These are phyloP conservation scores for Mormyrus hasselquistii DNA, from an alignment of 2,797 vertebrate genomes.

Conservation along the genomic window DNA sequence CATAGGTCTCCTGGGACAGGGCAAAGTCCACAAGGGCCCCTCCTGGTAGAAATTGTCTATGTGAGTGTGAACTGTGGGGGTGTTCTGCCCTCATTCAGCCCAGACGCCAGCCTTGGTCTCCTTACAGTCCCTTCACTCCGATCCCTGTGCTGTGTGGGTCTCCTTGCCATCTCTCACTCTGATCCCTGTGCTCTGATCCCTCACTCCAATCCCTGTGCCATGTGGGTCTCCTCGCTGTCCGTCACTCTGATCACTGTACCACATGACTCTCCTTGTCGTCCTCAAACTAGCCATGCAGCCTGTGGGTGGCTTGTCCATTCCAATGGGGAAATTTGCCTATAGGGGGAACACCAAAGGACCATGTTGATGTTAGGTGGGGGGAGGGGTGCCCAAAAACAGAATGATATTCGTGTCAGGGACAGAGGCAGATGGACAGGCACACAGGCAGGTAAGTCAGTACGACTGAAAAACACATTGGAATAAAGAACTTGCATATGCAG, in stretches of 20 bases:
- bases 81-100: not conserved
- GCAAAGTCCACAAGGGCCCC: conserved; percentile 49
- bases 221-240: not conserved
- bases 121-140: not conserved
- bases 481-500: not conserved
- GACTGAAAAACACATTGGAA: not conserved
- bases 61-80: not conserved
- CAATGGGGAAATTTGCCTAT: not conserved
- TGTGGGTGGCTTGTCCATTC: not conserved
- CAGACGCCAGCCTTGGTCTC: not conserved
- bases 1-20: conserved; percentile 33
- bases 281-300: not conserved
- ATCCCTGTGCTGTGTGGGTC: not conserved
- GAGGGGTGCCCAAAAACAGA: not conserved
- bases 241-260: not conserved
- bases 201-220: not conserved
- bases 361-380: not conserved
- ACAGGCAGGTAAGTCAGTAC: not conserved
- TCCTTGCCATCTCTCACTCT: not conserved
- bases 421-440: not conserved
- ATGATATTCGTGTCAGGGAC: not conserved
- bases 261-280: not conserved
- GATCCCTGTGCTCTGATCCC: not conserved
- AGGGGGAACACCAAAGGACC: not conserved
- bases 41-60: not conserved